phyloP scores from a whole-genome alignment of 2,797 vertebrate genomes.

The Pygocentrus nattereri region DNA sequence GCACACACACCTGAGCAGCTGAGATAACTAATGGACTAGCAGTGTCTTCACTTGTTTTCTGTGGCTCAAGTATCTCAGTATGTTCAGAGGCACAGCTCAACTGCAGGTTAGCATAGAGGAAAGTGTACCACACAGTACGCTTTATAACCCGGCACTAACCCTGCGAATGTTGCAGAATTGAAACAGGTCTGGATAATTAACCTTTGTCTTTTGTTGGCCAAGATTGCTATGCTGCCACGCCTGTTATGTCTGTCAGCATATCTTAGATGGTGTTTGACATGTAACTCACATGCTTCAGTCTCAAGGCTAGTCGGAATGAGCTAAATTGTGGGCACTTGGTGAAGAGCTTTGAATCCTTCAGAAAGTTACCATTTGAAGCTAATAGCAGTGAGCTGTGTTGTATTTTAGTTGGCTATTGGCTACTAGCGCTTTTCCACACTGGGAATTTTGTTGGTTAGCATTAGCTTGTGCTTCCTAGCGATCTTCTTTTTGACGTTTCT shows the following conservation, averaged over 20 bases:
- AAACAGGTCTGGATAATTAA: not conserved
- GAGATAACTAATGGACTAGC: constrained; percentile 35
- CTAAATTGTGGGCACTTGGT: too few species aligned
- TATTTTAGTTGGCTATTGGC: too few species aligned
- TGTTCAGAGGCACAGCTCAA: not conserved
- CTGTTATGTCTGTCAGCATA: not conserved
- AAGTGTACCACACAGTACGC: not conserved
- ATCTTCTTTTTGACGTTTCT: too few species aligned
- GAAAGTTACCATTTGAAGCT: too few species aligned
- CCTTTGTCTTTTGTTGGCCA: not conserved
- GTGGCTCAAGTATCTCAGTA: not conserved
- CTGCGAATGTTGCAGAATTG: not conserved
- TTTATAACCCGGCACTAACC: not conserved
- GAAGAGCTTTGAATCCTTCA: too few species aligned
- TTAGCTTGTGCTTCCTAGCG: too few species aligned
- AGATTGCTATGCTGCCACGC: not conserved
- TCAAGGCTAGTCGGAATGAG: too few species aligned
- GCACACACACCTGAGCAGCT: constrained; percentile 8
- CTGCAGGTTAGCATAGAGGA: not conserved
- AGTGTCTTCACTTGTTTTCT: not conserved
- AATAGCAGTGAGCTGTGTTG: too few species aligned
- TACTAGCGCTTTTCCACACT: not conserved
- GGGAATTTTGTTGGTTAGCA: too few species aligned
- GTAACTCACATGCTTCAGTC: too few species aligned
- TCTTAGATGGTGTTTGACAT: too few species aligned